Evolutionary conservation across 2,888 invertebrate species (phyloP), one percentile per base, ranked within the genome.

Genomic region (Vandiemenella viatica): DNA sequence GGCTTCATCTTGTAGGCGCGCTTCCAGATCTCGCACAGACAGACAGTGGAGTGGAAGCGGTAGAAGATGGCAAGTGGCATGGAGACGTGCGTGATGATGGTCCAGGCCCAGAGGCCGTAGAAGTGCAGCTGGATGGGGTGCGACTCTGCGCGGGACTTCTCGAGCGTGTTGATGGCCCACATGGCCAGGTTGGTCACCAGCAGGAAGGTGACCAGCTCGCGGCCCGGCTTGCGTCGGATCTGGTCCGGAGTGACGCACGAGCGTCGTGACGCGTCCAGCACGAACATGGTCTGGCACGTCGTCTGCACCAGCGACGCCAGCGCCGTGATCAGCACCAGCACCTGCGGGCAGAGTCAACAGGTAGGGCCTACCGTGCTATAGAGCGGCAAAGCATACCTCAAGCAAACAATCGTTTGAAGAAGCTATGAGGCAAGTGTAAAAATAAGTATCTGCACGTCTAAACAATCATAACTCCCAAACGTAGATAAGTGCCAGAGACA

Each of bases 11-110:
- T 93, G 66, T 93, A 95, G 6, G 92, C 90, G 57, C 86, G 75
- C 67, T 93, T 93, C 95, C 93, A 95, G 60, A 95, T 90, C 68
- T 93, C 93, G 65, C 92, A 92, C 50, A 95, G 72, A 63, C 93
- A 93, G 2, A 95, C 92, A 0, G 93, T 91, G 40, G 91, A 91
- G 64, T 93, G 93, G 67, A 93, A 93, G 52, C 92, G 76, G 68
- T 91, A 93, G 69, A 93, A 93, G 53, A 93, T 92, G 1, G 91
- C 90, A 41, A 77, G 60, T 0, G 93, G 93, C 83, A 91, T 90
- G 1, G 89, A 89, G 1, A 93, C 88, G 62, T 93, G 91, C 0
- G 89, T 91, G 52, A 93, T 91, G 52, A 93, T 90, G 13, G 91
- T 90, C 92, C 92, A 93, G 23, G 90, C 90, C 90, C 90, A 91